Conservation (phyloP, 2,113 vertebrate species). For the Urocolius indicus region DNA sequence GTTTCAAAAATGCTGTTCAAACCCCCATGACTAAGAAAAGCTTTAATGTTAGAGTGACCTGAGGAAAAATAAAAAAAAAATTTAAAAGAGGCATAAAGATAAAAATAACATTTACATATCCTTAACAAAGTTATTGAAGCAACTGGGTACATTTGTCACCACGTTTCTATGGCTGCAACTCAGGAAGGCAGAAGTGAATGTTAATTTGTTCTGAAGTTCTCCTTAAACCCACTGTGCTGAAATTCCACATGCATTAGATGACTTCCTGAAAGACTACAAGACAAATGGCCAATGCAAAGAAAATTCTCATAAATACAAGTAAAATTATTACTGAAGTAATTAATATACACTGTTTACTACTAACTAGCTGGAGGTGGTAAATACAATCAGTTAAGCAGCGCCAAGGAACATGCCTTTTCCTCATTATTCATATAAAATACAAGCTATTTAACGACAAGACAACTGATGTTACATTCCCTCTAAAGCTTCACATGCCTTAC, state of each 20-base stretch:
- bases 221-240: not conserved
- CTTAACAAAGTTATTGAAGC: not conserved
- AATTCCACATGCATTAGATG: not conserved
- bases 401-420: rapidly evolving
- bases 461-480: not conserved
- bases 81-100: not conserved
- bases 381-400: not conserved
- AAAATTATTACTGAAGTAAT: not conserved
- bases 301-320: not conserved
- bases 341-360: not conserved
- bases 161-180: rapidly evolving
- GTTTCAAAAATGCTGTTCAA: slow-evolving; percentile 98
- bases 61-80: too few relatives aligned
- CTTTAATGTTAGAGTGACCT: slow-evolving; percentile 92
- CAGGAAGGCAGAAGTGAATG: not conserved
- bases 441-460: not conserved
- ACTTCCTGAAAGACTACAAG: not conserved
- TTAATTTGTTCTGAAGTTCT: not conserved
- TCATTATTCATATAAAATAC: not conserved
- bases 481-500: not conserved
- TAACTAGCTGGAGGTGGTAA: not conserved
- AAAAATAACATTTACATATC: not conserved
- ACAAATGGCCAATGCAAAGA: not conserved
- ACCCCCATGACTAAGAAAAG: slow-evolving; percentile 95
- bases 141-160: too few relatives aligned